A percentile compares a stretch with the other conserved stretches of the same genome.
phyloP scores from a whole-genome alignment of 53 echinoderm and acorn worm genomes.

The Hippasteria phrygiana region DNA sequence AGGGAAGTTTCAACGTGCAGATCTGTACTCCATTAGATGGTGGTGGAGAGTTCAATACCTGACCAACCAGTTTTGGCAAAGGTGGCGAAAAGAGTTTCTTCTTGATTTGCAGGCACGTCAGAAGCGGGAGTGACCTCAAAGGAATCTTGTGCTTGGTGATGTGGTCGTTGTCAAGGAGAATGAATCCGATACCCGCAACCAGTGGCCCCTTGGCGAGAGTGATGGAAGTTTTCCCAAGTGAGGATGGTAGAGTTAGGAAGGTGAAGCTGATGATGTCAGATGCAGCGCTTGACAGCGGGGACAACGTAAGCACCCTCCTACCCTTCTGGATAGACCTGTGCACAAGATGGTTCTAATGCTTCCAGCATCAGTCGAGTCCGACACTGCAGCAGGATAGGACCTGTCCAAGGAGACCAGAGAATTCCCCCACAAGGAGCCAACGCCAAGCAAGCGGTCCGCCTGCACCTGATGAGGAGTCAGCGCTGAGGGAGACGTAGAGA shows the following conservation, averaged over 20 bases:
- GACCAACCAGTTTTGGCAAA: constrained; percentile 16
- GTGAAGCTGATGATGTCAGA: constrained; percentile 23
- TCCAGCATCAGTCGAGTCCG: background rate
- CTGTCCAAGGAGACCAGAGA: background rate
- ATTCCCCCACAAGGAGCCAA: constrained; percentile 1
- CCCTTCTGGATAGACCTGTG: background rate
- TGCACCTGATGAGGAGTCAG: too few relatives aligned
- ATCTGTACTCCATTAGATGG: constrained; percentile 21
- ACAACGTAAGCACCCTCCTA: background rate
- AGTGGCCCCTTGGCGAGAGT: constrained; percentile 55
- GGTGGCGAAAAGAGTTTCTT: constrained; percentile 46
- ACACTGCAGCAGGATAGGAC: too few relatives aligned
- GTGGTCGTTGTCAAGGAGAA: constrained; percentile 47
- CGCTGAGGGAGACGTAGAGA: too few relatives aligned
- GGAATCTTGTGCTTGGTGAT: constrained; percentile 13
- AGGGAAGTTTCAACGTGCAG: constrained; percentile 40
- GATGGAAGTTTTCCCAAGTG: constrained; percentile 16
- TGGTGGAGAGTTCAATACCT: constrained; percentile 44
- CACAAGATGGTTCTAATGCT: background rate
- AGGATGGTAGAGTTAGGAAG: constrained; percentile 47
- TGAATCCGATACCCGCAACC: constrained; percentile 14
- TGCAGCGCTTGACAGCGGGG: background rate
- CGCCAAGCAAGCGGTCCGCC: background rate
- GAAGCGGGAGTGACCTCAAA: constrained; percentile 25
- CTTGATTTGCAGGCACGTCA: background rate